These are phyloP conservation scores for Leptinotarsa rubiginosa DNA, from an alignment of 2,888 invertebrate genomes.

Conservation along the genomic window DNA sequence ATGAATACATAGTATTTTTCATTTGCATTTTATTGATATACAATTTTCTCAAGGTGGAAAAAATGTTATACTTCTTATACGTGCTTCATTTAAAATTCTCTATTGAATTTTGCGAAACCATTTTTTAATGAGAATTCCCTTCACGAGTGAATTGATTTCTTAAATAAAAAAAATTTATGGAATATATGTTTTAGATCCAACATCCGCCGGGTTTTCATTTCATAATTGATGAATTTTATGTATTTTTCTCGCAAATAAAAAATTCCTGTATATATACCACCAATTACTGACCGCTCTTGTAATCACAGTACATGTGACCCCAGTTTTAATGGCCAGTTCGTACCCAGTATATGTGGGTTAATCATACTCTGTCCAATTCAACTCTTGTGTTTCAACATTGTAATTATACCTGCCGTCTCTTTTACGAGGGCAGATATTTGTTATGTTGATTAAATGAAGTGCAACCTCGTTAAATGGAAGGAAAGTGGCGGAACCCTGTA, in stretches of 20 bases:
- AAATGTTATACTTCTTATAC: too few relatives aligned
- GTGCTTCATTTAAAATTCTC: too few relatives aligned
- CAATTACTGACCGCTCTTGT: background rate
- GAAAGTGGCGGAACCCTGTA: background rate
- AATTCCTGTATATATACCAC: background rate
- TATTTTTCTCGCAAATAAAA: background rate
- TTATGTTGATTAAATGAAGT: conserved; percentile 13
- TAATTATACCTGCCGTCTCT: conserved; percentile 2
- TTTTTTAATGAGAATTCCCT: too few relatives aligned
- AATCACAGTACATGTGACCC: background rate
- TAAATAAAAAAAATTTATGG: too few relatives aligned
- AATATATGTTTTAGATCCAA: background rate
- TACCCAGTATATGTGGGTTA: background rate
- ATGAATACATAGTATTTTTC: background rate
- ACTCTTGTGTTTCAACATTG: background rate
- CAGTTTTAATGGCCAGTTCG: background rate
- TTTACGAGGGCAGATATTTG: conserved; percentile 7
- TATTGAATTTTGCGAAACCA: too few relatives aligned
- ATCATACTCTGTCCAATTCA: conserved; percentile 1
- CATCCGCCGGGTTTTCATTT: background rate
- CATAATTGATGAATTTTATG: background rate
- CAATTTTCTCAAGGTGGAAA: too few relatives aligned
- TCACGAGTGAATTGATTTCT: too few relatives aligned
- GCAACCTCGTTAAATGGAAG: conserved; percentile 1
- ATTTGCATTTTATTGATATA: too few relatives aligned